Conservation (phyloP, 2,113 vertebrate genomes). For the Phoenicopterus ruber region DNA sequence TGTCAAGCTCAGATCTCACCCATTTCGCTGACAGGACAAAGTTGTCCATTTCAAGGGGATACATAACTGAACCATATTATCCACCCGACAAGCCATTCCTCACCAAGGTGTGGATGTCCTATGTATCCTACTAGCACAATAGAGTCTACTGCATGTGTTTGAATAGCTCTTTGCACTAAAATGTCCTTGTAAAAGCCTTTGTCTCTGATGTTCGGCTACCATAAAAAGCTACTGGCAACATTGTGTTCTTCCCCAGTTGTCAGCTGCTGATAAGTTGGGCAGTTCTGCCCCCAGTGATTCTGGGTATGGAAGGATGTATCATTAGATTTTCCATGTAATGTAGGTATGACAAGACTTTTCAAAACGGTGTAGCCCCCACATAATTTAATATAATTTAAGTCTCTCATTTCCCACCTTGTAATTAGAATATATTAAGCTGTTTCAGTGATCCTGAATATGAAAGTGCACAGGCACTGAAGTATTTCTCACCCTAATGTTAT, state of each 20-base stretch:
- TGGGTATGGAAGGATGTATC: background rate
- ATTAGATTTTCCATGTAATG: background rate
- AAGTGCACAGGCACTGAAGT: background rate
- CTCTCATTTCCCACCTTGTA: conserved; percentile 19
- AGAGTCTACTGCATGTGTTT: background rate
- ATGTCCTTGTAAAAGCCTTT: background rate
- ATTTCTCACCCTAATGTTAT: conserved; percentile 54
- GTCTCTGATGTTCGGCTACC: background rate
- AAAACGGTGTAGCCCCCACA: background rate
- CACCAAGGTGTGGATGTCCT: background rate
- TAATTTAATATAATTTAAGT: conserved; percentile 24
- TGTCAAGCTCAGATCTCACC: conserved; percentile 7
- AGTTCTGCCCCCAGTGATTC: background rate
- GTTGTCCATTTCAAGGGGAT: background rate
- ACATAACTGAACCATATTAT: background rate
- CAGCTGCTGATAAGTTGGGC: background rate
- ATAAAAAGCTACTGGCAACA: background rate
- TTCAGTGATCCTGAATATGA: conserved; percentile 43
- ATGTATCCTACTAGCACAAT: background rate
- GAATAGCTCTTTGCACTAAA: background rate
- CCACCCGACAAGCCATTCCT: background rate
- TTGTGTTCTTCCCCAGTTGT: background rate
- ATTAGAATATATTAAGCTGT: conserved; percentile 50
- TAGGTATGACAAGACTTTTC: conserved; percentile 11
- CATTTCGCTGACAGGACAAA: background rate